phyloP scores from a whole-genome alignment of 53 echinoderm and acorn worm species.

The Holothuria leucospilota region DNA sequence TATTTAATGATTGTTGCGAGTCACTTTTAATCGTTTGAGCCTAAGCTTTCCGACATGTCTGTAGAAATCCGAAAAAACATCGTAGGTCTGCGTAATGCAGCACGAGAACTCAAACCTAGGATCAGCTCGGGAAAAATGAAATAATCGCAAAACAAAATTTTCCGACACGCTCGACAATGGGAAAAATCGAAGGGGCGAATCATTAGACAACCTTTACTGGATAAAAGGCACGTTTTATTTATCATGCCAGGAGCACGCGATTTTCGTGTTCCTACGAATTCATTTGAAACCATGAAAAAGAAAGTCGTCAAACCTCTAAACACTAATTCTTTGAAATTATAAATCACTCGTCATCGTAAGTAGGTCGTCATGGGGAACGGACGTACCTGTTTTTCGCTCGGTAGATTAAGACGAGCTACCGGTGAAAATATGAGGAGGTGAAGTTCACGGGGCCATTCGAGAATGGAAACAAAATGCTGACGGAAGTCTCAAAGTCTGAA shows the following conservation, averaged over 20 bases:
- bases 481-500: neutral
- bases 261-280: neutral
- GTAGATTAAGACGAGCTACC: neutral
- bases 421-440: neutral
- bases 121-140: neutral
- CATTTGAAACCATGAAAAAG: neutral
- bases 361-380: neutral
- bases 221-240: too few relatives aligned
- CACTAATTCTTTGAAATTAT: neutral
- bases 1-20: neutral
- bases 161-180: too few relatives aligned
- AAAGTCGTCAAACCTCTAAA: neutral
- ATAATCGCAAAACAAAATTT: too few relatives aligned
- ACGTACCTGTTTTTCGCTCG: neutral
- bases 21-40: neutral
- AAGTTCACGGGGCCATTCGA: neutral
- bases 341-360: neutral
- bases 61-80: neutral
- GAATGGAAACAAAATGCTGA: neutral
- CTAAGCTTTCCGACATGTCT: neutral
- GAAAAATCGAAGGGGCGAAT: too few relatives aligned
- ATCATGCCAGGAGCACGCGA: too few relatives aligned
- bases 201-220: too few relatives aligned
- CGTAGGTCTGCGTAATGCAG: neutral
- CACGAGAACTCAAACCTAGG: too few relatives aligned